Evolutionary conservation across 1,140 invertebrate species (phyloP).

Genomic region (Neodiprion virginianus): DNA sequence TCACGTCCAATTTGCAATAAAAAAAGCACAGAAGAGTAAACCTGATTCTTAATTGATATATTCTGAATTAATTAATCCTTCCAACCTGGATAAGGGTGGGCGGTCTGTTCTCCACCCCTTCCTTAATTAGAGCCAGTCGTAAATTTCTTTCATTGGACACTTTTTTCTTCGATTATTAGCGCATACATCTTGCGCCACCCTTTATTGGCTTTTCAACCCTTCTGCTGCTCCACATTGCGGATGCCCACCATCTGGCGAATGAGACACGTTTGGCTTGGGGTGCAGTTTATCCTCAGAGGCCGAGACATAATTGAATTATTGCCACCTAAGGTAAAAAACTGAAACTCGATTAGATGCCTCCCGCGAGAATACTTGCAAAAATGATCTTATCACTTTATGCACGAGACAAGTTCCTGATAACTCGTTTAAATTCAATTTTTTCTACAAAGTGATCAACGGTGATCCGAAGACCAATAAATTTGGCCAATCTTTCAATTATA

Average conservation of each 20-base stretch:
- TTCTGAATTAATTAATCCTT: conserved; percentile 64
- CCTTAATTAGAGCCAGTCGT: conserved; percentile 60
- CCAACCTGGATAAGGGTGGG: conserved; percentile 18
- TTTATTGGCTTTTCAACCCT: conserved; percentile 53
- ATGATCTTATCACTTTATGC: too few relatives aligned
- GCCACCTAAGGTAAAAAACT: background rate
- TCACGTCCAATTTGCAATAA: conserved; percentile 65
- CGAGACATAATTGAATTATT: background rate
- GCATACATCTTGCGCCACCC: conserved; percentile 57
- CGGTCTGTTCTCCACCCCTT: conserved; percentile 36
- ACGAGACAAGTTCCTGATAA: too few relatives aligned
- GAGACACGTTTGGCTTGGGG: background rate
- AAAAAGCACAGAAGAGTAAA: conserved; percentile 55
- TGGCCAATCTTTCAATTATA: too few relatives aligned
- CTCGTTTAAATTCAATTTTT: too few relatives aligned
- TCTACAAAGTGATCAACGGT: too few relatives aligned
- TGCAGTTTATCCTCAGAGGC: conserved; percentile 1
- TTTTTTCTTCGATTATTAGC: conserved; percentile 64
- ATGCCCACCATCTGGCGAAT: conserved; percentile 52
- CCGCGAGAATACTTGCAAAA: too few relatives aligned
- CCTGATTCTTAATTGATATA: conserved; percentile 65
- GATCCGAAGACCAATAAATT: too few relatives aligned
- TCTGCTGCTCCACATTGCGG: conserved; percentile 32
- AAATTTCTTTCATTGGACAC: conserved; percentile 63
- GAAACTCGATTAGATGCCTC: background rate